Base-by-base conservation (phyloP, 2,113 vertebrate genomes). In the Odobenus rosmarus region DNA sequence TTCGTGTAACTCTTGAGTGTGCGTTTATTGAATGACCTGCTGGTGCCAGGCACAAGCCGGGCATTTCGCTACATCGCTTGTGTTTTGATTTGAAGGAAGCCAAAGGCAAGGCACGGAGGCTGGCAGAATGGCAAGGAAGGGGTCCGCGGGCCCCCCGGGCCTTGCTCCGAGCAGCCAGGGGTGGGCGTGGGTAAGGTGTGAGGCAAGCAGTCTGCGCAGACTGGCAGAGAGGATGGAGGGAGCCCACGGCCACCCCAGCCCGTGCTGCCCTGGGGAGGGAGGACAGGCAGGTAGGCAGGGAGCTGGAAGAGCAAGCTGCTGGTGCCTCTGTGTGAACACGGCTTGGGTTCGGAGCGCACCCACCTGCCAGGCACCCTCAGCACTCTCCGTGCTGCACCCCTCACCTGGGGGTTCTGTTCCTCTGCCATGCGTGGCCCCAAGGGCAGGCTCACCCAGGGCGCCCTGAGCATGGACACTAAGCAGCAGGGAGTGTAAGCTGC, bases 321-420 rank as follows among this genome's bases (percentile, higher is more conserved):
- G 21, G 33, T 14, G 24, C 49, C 12, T 7, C 76, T 8, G 31
- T 1, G 2, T 16, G 39, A 19, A 36, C 49, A 11, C 3, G 0
- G 0, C 79, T 69, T 55, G 81, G n/a, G 13, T 88, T 21, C 36
- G 5, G 5, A 71, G 36, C 0, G 9, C 46, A 13, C 23, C 39
- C 21, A 0, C 5, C 3, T 49, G 3, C 86, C 85, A 76, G 80
- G 2, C 49, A 42, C 31, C 69, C 82, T 23, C 9, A 1, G 7
- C 46, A 6, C 28, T 46, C 10, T 86, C 0, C 21, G 0, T 31
- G 1, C 0, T 9, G 2, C 0, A 1, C 21, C 4, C 31, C 42
- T 69, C 76, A 7, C 49, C 92, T 77, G 61, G 57, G 31, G n/a
- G 14, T 6, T 21, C 4, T 3, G 26, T 33, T 76, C 21, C 21